Evolutionary conservation across 2,113 vertebrate species (phyloP).

Genomic region (Colius striatus): DNA sequence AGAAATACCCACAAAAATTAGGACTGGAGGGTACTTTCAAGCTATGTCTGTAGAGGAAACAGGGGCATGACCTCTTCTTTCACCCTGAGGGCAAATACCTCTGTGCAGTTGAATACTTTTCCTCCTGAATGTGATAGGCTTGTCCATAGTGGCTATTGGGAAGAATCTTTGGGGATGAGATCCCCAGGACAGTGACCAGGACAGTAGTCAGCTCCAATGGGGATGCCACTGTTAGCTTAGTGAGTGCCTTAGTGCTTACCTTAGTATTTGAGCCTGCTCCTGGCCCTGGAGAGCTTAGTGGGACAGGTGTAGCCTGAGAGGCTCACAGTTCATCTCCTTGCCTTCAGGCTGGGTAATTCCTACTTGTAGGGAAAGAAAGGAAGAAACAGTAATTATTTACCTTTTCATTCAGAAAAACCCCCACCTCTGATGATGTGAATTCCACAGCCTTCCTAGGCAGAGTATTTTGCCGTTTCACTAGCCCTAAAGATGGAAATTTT

Average conservation of each 20-base stretch:
- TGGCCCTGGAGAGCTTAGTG: not conserved
- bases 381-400: not conserved
- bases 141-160: not conserved
- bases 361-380: not conserved
- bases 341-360: not conserved
- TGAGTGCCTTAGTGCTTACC: not conserved
- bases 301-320: not conserved
- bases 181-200: not conserved
- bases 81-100: not conserved
- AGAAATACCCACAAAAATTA: constrained; percentile 6
- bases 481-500: not conserved
- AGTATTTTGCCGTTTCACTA: not conserved
- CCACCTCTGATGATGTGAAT: not conserved
- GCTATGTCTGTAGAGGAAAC: not conserved
- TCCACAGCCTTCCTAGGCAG: not conserved
- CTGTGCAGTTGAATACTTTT: not conserved
- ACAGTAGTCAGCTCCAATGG: not conserved
- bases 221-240: not conserved
- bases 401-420: not conserved
- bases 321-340: not conserved
- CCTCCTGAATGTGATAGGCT: not conserved
- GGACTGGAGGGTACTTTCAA: not conserved
- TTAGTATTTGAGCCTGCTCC: not conserved
- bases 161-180: not conserved
- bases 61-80: not conserved